phyloP scores from a whole-genome alignment of 2,113 vertebrate genomes.

The Pseudolaguvia tuberculata region DNA sequence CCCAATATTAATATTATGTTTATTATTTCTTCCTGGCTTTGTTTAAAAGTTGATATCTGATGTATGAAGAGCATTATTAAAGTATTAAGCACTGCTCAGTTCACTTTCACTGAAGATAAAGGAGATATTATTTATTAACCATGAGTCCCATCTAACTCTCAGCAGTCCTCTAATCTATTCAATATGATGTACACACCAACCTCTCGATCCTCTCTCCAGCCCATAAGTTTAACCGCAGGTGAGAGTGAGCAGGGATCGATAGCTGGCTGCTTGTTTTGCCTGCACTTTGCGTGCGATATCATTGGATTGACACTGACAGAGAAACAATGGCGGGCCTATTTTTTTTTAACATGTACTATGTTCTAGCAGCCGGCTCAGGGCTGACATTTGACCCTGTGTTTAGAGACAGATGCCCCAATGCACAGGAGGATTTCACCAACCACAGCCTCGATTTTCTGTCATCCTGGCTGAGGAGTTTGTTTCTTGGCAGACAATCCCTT shows the following conservation, averaged over 20 bases:
- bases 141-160: constrained; percentile 55
- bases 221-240: constrained; percentile 45
- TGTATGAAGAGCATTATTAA: constrained; percentile 12
- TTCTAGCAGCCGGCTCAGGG: constrained; percentile 33
- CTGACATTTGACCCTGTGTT: constrained; percentile 55
- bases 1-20: no score
- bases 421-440: constrained; percentile 48
- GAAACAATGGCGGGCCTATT: constrained; percentile 33
- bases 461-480: constrained; percentile 41
- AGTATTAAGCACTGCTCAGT: background rate
- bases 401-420: constrained; percentile 48
- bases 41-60: background rate
- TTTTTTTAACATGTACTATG: constrained; percentile 8
- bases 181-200: constrained; percentile 31
- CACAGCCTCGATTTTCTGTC: constrained; percentile 56
- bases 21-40: background rate
- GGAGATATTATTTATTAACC: constrained; percentile 34
- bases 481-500: constrained; percentile 46
- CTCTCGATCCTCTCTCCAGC: constrained; percentile 31
- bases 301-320: constrained; percentile 53
- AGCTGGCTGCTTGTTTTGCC: constrained; percentile 43
- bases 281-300: constrained; percentile 45
- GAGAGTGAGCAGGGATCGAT: constrained; percentile 43
- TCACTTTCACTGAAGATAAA: constrained; percentile 9
- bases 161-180: constrained; percentile 32